Evolutionary conservation across 2,797 vertebrate genomes (phyloP).

Genomic region (Ficedula albicollis): DNA sequence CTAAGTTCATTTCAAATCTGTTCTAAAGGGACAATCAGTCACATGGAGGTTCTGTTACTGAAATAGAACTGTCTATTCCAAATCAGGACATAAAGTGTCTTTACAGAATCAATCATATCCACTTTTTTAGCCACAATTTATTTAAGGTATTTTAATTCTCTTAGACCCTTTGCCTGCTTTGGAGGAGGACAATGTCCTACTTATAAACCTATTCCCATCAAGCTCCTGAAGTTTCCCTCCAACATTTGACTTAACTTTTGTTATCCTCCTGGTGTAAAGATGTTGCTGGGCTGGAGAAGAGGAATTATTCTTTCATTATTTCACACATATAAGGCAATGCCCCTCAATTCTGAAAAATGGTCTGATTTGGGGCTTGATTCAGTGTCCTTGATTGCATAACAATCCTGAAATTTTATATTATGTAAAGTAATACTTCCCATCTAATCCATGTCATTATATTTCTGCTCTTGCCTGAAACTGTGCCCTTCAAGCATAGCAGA

Average conservation of each 20-base stretch:
- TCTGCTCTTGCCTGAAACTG: neutral
- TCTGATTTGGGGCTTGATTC: neutral
- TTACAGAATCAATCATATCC: neutral
- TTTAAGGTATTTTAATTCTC: neutral
- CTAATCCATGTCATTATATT: neutral
- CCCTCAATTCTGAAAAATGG: neutral
- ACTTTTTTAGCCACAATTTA: neutral
- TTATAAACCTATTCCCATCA: neutral
- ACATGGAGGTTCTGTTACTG: neutral
- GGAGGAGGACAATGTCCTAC: neutral
- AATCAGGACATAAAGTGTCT: neutral
- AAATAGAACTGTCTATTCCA: slow-evolving; percentile 10
- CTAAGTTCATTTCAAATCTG: neutral
- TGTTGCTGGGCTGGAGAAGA: neutral
- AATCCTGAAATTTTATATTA: neutral
- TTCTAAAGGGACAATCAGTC: neutral
- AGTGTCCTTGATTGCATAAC: neutral
- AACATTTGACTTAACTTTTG: neutral
- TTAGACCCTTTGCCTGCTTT: neutral
- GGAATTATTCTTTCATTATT: neutral
- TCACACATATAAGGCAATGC: neutral
- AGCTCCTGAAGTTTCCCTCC: neutral
- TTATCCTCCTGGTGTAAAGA: neutral
- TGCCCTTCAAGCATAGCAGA: neutral
- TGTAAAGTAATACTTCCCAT: neutral